Percentiles rank a stretch among this genome's conserved stretches.
These are phyloP conservation scores for Gasterosteus aculeatus DNA, from an alignment of 2,113 vertebrate genomes.

Conservation along the genomic window DNA sequence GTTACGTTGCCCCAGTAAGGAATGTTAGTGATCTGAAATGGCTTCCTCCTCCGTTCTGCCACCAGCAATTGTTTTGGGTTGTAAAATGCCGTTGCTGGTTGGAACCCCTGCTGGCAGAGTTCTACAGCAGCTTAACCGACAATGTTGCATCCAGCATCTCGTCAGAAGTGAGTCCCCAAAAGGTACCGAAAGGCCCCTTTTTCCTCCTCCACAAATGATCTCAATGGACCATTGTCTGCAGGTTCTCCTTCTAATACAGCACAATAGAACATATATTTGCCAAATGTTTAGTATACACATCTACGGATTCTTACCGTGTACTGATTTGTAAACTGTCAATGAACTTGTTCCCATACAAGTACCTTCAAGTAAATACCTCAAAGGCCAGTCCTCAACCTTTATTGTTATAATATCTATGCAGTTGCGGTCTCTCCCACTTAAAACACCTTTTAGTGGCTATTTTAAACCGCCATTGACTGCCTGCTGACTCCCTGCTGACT, in stretches of 20 bases:
- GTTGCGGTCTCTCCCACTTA: neutral
- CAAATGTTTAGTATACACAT: neutral
- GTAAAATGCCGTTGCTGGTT: neutral
- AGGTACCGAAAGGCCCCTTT: conserved; percentile 1
- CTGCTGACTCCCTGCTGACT: conserved; percentile 1
- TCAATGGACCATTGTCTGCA: neutral
- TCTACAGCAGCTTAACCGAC: neutral
- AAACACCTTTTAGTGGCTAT: neutral
- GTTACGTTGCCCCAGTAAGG: conserved; percentile 1
- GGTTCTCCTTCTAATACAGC: neutral
- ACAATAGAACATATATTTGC: neutral
- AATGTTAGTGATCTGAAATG: conserved; percentile 30
- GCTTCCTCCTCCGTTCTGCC: conserved; percentile 10
- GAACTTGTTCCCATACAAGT: neutral
- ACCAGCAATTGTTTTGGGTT: neutral
- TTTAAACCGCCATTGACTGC: neutral
- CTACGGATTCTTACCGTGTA: neutral
- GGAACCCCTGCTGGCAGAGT: neutral
- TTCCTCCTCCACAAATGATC: neutral
- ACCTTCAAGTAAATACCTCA: neutral
- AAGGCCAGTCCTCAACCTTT: neutral
- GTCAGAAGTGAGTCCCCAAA: neutral
- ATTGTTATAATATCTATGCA: neutral
- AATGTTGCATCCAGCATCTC: neutral
- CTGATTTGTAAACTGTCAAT: neutral